A percentile compares a stretch with the other conserved stretches of the same genome.
Conservation (phyloP, 2,113 vertebrate genomes). For the Mustela lutreola region DNA sequence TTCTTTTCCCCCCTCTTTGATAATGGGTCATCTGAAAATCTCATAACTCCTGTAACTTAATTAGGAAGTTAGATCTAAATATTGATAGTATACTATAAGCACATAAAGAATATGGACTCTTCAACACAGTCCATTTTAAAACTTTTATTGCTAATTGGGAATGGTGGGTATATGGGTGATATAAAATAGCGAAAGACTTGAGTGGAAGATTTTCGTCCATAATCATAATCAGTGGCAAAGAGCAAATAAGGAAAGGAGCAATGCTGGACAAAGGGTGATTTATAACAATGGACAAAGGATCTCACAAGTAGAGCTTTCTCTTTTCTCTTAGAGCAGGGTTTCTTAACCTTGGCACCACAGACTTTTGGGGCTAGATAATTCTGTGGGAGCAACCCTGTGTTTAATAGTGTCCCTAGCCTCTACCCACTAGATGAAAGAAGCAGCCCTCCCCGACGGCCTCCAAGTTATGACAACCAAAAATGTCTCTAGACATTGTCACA, state of each 20-base stretch:
- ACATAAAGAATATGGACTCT: neutral
- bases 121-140: neutral
- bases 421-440: neutral
- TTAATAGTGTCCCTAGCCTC: neutral
- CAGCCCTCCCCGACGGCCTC: too few species aligned
- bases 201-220: neutral
- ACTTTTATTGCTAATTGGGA: neutral
- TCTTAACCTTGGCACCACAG: neutral
- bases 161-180: too few species aligned
- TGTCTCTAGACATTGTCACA: neutral
- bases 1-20: conserved; percentile 25
- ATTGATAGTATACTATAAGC: neutral
- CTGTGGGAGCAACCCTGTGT: too few species aligned
- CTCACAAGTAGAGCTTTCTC: neutral
- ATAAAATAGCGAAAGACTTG: neutral
- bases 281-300: neutral
- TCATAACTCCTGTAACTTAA: neutral
- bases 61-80: conserved; percentile 36
- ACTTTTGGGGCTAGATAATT: neutral
- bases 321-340: neutral
- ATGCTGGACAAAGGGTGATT: neutral
- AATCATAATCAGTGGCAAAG: neutral
- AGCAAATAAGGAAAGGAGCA: neutral
- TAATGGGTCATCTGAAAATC: neutral
- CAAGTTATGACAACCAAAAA: neutral